Evolutionary conservation across 2,113 vertebrate genomes (phyloP).

Genomic region (Grallaria varia): DNA sequence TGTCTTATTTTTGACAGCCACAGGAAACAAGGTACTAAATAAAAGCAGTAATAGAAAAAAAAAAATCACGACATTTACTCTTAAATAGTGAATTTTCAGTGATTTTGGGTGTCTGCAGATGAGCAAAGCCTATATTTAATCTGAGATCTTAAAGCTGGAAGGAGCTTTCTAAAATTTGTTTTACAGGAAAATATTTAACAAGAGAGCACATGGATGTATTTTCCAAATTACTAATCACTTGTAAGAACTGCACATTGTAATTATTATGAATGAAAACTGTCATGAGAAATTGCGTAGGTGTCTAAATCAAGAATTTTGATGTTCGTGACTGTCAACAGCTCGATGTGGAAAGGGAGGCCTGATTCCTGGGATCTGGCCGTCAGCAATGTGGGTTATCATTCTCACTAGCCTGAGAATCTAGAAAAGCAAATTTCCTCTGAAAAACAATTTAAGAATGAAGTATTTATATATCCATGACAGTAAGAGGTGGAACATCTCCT

Average conservation of each 20-base stretch:
- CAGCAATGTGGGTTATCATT: not conserved
- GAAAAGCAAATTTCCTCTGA: not conserved
- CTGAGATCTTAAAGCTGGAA: not conserved
- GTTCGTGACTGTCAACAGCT: not conserved
- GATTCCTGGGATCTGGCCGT: rapidly evolving
- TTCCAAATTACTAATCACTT: not conserved
- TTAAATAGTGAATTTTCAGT: not conserved
- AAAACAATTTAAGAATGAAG: not conserved
- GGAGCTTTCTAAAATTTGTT: not conserved
- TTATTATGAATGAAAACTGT: not conserved
- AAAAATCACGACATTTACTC: not conserved
- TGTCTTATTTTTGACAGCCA: not conserved
- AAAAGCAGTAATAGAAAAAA: not conserved
- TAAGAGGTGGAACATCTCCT: not conserved
- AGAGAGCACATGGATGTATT: not conserved
- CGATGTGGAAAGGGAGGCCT: not conserved
- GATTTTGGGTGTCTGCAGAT: not conserved
- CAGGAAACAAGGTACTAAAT: not conserved
- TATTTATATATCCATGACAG: not conserved
- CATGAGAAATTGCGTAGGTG: not conserved
- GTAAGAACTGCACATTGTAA: not conserved
- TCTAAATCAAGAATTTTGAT: not conserved
- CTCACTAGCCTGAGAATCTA: not conserved
- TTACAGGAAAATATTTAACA: not conserved
- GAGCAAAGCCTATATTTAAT: not conserved